Evolutionary conservation across 53 echinoderm and acorn worm genomes (phyloP).

Genomic region (Hippasteria phrygiana): DNA sequence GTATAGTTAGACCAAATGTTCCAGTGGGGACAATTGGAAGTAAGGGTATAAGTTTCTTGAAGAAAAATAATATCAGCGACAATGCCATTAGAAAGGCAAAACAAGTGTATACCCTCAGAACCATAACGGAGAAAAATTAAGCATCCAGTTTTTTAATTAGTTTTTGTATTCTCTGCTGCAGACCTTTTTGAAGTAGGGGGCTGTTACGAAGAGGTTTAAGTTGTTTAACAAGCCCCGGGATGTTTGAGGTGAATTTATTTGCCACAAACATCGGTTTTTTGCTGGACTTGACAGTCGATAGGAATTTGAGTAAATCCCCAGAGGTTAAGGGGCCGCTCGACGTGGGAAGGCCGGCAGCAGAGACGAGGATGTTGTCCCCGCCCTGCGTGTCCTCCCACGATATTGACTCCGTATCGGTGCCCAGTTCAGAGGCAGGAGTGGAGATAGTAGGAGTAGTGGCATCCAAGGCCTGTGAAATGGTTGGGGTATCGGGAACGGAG

Average conservation of each 20-base stretch:
- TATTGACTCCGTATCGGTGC: neutral
- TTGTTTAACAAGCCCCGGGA: neutral
- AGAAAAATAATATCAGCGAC: slow-evolving; percentile 17
- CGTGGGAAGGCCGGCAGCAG: neutral
- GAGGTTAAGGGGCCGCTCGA: neutral
- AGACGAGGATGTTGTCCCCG: neutral
- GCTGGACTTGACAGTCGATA: neutral
- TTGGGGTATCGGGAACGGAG: neutral
- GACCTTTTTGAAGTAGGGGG: neutral
- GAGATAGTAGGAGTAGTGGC: neutral
- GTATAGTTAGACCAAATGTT: neutral
- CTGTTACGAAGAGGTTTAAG: slow-evolving; percentile 9
- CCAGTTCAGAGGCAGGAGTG: neutral
- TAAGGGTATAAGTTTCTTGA: slow-evolving; percentile 12
- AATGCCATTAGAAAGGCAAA: neutral
- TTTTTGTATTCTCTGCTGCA: slow-evolving; percentile 17
- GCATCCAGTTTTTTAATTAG: neutral
- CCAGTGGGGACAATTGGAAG: neutral
- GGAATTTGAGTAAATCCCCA: neutral
- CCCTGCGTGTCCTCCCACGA: neutral
- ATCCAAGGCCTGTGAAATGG: neutral
- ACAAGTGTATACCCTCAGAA: neutral
- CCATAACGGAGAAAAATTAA: neutral
- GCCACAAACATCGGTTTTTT: neutral
- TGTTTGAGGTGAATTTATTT: neutral